Conservation (phyloP, 1,140 invertebrate genomes). For the Monomorium pharaonis region DNA sequence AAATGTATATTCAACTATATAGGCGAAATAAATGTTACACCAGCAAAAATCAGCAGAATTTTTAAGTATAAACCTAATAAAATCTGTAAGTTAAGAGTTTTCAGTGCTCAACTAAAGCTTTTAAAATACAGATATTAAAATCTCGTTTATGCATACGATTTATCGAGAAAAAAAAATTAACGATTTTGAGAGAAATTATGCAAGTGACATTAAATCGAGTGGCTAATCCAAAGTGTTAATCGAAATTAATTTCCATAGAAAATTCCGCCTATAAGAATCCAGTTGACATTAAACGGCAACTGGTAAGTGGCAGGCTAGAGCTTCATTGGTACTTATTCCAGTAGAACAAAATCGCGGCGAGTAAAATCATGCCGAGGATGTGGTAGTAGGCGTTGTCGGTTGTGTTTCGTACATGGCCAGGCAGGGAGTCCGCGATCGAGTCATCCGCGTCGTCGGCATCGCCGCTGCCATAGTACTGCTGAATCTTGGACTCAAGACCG, state of each 20-base stretch:
- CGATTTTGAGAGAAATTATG: background rate
- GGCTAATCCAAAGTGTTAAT: background rate
- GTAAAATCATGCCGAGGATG: constrained; percentile 80
- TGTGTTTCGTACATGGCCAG: constrained; percentile 90
- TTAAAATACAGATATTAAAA: background rate
- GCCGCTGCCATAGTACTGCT: constrained; percentile 93
- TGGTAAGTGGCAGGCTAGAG: constrained; percentile 16
- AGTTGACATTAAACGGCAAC: background rate
- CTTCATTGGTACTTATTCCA: constrained; percentile 77
- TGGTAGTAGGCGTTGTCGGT: constrained; percentile 78
- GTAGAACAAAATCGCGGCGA: constrained; percentile 78
- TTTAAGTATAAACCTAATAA: background rate
- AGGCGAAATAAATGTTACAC: background rate
- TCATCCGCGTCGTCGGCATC: constrained; percentile 87
- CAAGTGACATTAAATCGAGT: background rate
- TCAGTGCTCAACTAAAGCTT: background rate
- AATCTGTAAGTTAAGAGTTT: background rate
- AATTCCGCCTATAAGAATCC: background rate
- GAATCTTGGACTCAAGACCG: constrained; percentile 94
- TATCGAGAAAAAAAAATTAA: background rate
- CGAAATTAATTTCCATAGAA: background rate
- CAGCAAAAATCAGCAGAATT: background rate
- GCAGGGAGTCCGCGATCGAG: constrained; percentile 87
- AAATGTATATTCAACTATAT: background rate
- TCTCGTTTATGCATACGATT: background rate